These are phyloP conservation scores for Vireo altiloquus DNA, from an alignment of 2,113 vertebrate species.

Conservation along the genomic window DNA sequence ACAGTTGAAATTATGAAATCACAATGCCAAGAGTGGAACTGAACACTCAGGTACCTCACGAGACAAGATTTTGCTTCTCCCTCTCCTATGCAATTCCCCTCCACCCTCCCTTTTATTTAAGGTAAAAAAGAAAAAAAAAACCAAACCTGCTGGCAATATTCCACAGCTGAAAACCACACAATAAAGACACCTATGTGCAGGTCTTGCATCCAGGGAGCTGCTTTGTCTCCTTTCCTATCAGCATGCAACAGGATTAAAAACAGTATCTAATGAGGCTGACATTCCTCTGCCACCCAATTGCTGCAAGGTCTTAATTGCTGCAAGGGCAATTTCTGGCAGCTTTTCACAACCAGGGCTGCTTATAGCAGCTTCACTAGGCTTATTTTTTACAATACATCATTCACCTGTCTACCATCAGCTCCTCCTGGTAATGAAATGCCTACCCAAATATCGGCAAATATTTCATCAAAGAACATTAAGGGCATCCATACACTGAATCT, in stretches of 20 bases:
- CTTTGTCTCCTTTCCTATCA: not conserved
- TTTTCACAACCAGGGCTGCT: not conserved
- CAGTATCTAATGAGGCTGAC: not conserved
- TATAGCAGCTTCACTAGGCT: not conserved
- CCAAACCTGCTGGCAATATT: not conserved
- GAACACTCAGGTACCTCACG: not conserved
- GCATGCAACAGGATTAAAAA: not conserved
- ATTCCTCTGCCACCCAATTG: not conserved
- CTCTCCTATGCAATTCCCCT: not conserved
- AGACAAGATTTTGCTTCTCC: not conserved
- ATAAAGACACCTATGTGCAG: not conserved
- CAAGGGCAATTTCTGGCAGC: not conserved
- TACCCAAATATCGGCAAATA: not conserved
- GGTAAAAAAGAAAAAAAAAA: no score
- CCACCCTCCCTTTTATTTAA: not conserved
- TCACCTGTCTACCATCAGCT: not conserved
- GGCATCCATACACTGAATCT: not conserved
- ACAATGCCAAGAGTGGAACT: not conserved
- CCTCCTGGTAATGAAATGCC: not conserved
- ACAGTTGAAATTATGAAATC: not conserved
- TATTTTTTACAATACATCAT: not conserved
- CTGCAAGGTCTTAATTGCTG: not conserved
- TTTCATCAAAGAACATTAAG: not conserved
- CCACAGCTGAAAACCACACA: not conserved
- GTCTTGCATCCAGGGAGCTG: not conserved